Percentiles rank a stretch among this genome's conserved stretches.
phyloP scores from a whole-genome alignment of 53 echinoderm and acorn worm species.

The Hippasteria phrygiana region DNA sequence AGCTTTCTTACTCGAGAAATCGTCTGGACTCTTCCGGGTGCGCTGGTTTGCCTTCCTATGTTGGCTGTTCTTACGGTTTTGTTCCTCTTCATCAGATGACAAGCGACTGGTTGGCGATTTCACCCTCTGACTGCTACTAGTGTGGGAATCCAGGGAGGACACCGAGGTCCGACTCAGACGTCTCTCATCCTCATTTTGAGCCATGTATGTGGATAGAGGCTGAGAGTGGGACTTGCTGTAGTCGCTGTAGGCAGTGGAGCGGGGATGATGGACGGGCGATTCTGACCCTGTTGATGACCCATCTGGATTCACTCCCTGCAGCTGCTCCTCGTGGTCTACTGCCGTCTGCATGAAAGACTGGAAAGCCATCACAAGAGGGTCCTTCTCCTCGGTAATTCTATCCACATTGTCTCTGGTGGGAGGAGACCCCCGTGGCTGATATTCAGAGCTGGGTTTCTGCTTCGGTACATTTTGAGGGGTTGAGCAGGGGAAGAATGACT shows the following conservation, averaged over 20 bases:
- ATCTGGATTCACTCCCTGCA: conserved; percentile 40
- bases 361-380: conserved; percentile 43
- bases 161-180: conserved; percentile 44
- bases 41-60: conserved; percentile 68
- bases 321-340: conserved; percentile 42
- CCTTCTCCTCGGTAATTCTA: conserved; percentile 34
- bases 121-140: conserved; percentile 41
- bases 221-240: conserved; percentile 12
- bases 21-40: conserved; percentile 85
- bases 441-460: conserved; percentile 31
- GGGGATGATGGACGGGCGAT: conserved; percentile 30
- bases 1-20: conserved; percentile 54
- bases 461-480: conserved; percentile 18
- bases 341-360: conserved; percentile 37
- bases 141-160: conserved; percentile 65
- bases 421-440: conserved; percentile 54
- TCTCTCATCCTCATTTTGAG: conserved; percentile 18
- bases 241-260: background rate
- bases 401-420: conserved; percentile 63
- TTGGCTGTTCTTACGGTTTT: conserved; percentile 62
- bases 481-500: conserved; percentile 17
- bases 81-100: conserved; percentile 52
- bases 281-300: conserved; percentile 45
- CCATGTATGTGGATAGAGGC: background rate
- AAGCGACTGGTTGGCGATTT: conserved; percentile 55